phyloP scores from a whole-genome alignment of 2,797 vertebrate species.

The Lithobates pipiens region DNA sequence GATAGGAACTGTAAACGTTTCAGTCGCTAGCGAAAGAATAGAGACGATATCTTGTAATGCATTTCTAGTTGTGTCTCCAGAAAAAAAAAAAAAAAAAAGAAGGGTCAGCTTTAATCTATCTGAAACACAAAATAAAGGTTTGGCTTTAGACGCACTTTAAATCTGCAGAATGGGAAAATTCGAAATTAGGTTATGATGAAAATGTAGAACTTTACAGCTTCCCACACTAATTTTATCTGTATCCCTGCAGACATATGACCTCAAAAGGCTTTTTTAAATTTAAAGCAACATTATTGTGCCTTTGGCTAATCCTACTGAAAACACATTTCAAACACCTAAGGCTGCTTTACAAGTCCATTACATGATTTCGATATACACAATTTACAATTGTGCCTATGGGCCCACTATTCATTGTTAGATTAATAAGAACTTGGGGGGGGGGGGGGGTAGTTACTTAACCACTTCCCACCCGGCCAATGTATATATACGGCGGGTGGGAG shows the following conservation, averaged over 20 bases:
- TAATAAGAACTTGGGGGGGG: not conserved
- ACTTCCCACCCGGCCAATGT: too few relatives aligned
- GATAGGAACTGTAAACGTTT: too few relatives aligned
- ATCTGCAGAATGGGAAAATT: not conserved
- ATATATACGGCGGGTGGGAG: too few relatives aligned
- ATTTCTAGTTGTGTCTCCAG: too few relatives aligned
- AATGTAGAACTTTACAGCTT: not conserved
- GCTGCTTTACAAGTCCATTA: not conserved
- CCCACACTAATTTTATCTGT: not conserved
- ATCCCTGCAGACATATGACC: not conserved
- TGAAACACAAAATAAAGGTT: too few relatives aligned
- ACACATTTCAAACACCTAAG: not conserved
- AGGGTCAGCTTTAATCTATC: too few relatives aligned
- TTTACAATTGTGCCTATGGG: not conserved
- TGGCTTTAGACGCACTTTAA: too few relatives aligned
- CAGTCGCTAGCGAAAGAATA: too few relatives aligned
- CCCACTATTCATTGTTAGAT: not conserved
- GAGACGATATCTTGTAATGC: too few relatives aligned
- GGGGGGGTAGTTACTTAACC: too few relatives aligned
- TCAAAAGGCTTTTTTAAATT: not conserved
- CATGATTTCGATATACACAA: not conserved
- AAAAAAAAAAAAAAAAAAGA: too few relatives aligned
- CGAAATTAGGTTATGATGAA: not conserved
- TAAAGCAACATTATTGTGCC: not conserved
- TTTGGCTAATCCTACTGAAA: not conserved